These are phyloP conservation scores for Tapirus indicus DNA, from an alignment of 2,797 vertebrate genomes.

Conservation along the genomic window DNA sequence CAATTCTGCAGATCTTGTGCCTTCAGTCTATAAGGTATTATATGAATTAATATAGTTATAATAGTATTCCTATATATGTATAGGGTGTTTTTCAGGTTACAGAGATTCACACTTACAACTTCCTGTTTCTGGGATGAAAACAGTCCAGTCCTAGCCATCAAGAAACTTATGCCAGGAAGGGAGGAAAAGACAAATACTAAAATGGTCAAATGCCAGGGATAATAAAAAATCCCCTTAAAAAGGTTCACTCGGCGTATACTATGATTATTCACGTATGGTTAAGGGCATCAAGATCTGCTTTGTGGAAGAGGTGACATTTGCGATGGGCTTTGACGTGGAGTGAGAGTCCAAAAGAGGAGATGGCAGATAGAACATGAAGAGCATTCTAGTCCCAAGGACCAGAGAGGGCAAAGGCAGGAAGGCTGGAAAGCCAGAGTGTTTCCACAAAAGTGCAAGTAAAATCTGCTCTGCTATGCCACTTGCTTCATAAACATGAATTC, in stretches of 20 bases:
- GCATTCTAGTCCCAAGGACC: neutral
- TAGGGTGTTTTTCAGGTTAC: neutral
- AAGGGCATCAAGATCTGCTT: neutral
- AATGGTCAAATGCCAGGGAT: neutral
- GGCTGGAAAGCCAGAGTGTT: neutral
- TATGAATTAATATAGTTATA: neutral
- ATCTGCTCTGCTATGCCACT: neutral
- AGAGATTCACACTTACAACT: neutral
- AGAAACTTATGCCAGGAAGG: neutral
- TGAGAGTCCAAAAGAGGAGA: neutral
- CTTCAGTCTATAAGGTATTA: neutral
- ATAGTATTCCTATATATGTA: neutral
- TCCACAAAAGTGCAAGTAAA: neutral
- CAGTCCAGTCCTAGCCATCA: neutral
- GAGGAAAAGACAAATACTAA: neutral
- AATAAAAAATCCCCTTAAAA: neutral
- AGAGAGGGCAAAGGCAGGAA: neutral
- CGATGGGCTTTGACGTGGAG: neutral
- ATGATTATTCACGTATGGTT: neutral
- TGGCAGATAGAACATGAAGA: neutral
- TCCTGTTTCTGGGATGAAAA: neutral
- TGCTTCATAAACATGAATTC: neutral
- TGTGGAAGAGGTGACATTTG: neutral
- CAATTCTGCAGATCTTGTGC: neutral
- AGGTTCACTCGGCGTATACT: neutral